Conservation (phyloP, 2,888 invertebrate genomes). For the Coenonympha glycerion region DNA sequence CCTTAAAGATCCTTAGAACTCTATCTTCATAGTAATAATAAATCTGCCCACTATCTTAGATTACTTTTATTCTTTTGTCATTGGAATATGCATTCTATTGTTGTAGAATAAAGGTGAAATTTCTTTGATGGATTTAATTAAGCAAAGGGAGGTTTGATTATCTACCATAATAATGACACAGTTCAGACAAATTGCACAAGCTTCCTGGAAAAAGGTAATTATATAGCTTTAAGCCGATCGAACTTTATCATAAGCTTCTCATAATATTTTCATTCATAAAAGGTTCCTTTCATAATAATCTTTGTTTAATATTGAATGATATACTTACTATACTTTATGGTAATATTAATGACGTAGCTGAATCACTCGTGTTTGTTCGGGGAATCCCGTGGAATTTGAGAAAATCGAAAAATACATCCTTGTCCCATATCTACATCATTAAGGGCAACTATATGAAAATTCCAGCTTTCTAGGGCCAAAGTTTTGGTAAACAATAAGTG, state of each 20-base stretch:
- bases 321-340: background rate
- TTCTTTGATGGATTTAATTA: constrained; percentile 3
- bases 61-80: background rate
- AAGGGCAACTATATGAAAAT: too few species aligned
- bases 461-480: too few species aligned
- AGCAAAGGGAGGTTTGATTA: constrained; percentile 10
- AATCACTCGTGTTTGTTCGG: too few species aligned
- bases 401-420: too few species aligned
- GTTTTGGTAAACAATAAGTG: too few species aligned
- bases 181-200: constrained; percentile 15
- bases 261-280: background rate
- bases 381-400: too few species aligned
- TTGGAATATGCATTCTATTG: constrained; percentile 4
- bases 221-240: constrained; percentile 8
- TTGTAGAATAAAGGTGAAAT: constrained; percentile 2
- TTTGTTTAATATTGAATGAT: too few species aligned
- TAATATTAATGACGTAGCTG: too few species aligned
- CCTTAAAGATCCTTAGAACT: background rate
- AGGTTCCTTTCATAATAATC: too few species aligned
- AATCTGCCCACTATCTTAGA: background rate
- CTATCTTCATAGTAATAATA: background rate
- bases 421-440: too few species aligned
- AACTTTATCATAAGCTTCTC: background rate
- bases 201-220: constrained; percentile 13
- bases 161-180: constrained; percentile 16